Percentiles rank a stretch among this genome's conserved stretches.
phyloP scores from a whole-genome alignment of 2,888 invertebrate genomes.

The Philonicus albiceps region DNA sequence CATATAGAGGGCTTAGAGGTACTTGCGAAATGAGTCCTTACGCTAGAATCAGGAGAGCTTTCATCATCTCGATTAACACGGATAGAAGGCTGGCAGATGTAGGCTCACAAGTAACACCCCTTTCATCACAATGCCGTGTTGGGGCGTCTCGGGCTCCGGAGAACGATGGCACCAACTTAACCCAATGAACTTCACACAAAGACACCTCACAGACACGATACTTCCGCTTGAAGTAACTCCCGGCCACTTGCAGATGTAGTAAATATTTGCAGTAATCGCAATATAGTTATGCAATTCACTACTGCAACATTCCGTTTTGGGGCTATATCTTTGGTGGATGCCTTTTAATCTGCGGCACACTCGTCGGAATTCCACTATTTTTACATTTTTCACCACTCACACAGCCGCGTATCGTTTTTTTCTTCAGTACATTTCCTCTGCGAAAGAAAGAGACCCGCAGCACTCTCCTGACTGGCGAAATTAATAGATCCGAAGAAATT shows the following conservation, averaged over 20 bases:
- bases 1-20: slow-evolving; percentile 1
- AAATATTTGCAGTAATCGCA: slow-evolving; percentile 31
- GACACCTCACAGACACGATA: slow-evolving; percentile 36
- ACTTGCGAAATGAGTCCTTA: slow-evolving; percentile 41
- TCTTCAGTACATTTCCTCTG: not conserved
- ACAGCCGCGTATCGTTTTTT: not conserved
- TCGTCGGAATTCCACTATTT: not conserved
- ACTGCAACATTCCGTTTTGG: not conserved
- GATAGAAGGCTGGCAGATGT: slow-evolving; percentile 26
- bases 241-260: slow-evolving; percentile 10
- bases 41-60: slow-evolving; percentile 25
- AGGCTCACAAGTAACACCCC: slow-evolving; percentile 29
- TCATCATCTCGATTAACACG: slow-evolving; percentile 40
- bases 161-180: slow-evolving; percentile 33
- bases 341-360: not conserved
- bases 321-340: not conserved
- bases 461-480: slow-evolving; percentile 18
- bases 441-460: slow-evolving; percentile 19
- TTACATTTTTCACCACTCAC: slow-evolving; percentile 5
- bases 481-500: slow-evolving; percentile 22
- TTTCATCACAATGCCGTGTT: slow-evolving; percentile 18
- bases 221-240: slow-evolving; percentile 13
- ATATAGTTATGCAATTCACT: slow-evolving; percentile 34
- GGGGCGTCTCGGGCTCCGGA: not conserved
- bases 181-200: slow-evolving; percentile 35